A percentile compares a stretch with the other conserved stretches of the same genome.
Conservation (phyloP, 2,797 vertebrate genomes). For the Mastacembelus armatus region DNA sequence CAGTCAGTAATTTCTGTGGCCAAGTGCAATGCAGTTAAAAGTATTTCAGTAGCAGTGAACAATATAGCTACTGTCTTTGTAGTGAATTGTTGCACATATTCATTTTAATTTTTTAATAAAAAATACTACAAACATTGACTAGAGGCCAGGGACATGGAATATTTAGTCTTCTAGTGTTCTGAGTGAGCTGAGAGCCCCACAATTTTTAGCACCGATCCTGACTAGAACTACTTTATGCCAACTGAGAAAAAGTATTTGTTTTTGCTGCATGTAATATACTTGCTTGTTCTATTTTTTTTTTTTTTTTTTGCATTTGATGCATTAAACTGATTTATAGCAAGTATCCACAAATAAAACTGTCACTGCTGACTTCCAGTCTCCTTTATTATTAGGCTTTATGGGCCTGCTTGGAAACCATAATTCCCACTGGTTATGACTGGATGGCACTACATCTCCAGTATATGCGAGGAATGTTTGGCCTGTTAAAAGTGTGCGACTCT, state of each 20-base stretch:
- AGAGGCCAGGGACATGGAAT: too few species aligned
- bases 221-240: not conserved
- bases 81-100: too few species aligned
- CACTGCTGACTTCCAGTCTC: conserved; percentile 24
- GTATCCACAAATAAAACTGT: conserved; percentile 39
- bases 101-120: too few species aligned
- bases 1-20: too few species aligned
- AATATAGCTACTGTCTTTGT: too few species aligned
- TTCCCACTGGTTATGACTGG: conserved; percentile 9
- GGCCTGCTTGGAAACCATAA: conserved; percentile 24
- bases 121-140: too few species aligned
- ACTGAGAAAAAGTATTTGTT: conserved; percentile 2
- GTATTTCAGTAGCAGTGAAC: too few species aligned
- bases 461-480: not conserved
- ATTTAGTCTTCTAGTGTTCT: too few species aligned
- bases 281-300: not conserved
- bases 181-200: too few species aligned
- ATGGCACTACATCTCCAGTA: not conserved
- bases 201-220: not conserved
- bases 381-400: conserved; percentile 24
- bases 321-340: conserved; percentile 43
- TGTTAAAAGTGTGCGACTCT: conserved; percentile 13
- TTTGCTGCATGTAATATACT: conserved; percentile 12
- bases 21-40: too few species aligned
- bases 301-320: conserved; percentile 25